These are phyloP conservation scores for Epinotia nisella DNA, from an alignment of 2,888 invertebrate species.

Conservation along the genomic window DNA sequence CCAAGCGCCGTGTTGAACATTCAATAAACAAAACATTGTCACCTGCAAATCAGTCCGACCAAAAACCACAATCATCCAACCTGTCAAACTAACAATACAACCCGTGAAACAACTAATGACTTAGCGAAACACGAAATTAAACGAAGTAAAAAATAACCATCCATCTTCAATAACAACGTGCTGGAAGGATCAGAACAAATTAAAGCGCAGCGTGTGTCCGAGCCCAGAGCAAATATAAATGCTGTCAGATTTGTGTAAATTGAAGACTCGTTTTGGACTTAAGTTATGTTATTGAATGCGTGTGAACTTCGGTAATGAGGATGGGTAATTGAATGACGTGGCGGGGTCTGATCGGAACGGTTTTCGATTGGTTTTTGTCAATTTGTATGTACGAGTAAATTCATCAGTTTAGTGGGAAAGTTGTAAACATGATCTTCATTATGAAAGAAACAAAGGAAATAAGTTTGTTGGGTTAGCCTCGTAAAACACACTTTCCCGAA, in stretches of 20 bases:
- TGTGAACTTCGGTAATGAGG: slow-evolving; percentile 26
- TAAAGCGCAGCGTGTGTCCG: slow-evolving; percentile 25
- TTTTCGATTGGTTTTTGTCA: no score
- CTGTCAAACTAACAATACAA: slow-evolving; percentile 35
- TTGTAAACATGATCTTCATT: no score
- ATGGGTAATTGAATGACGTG: background rate
- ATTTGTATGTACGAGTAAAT: no score
- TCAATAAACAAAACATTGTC: slow-evolving; percentile 24
- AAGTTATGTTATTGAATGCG: slow-evolving; percentile 40
- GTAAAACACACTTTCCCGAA: no score
- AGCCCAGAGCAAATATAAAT: slow-evolving; percentile 41
- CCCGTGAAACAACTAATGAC: slow-evolving; percentile 44
- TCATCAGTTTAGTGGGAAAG: no score
- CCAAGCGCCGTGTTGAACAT: background rate
- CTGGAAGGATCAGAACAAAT: slow-evolving; percentile 27
- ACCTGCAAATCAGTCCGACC: slow-evolving; percentile 26
- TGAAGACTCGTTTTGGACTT: slow-evolving; percentile 30
- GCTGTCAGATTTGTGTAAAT: slow-evolving; percentile 42
- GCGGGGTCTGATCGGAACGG: background rate
- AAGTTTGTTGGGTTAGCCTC: no score
- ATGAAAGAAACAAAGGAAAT: no score
- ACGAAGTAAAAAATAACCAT: slow-evolving; percentile 40
- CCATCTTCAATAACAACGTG: slow-evolving; percentile 33
- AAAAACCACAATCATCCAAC: slow-evolving; percentile 7
- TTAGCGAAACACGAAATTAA: slow-evolving; percentile 44